Conservation (phyloP, 2,888 invertebrate species). For the Drosophila multiciliata region DNA sequence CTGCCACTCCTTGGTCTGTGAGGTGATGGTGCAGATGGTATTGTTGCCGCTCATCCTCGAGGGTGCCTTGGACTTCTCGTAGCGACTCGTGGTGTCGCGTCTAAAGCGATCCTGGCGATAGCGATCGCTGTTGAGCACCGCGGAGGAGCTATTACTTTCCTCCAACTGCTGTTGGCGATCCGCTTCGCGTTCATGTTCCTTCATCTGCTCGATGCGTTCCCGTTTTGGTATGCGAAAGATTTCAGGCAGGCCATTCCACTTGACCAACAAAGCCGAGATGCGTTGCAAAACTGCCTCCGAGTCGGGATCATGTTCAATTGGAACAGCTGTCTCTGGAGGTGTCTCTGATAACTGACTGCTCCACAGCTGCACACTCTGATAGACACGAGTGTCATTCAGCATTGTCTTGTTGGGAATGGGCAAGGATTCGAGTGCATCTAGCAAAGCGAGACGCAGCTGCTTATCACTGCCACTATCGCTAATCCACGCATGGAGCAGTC, state of each 20-base stretch:
- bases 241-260: slow-evolving; percentile 85
- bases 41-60: slow-evolving; percentile 68
- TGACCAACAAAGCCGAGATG: slow-evolving; percentile 45
- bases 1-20: slow-evolving; percentile 48
- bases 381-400: slow-evolving; percentile 96
- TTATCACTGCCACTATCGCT: slow-evolving; percentile 86
- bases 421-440: slow-evolving; percentile 92
- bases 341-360: slow-evolving; percentile 25
- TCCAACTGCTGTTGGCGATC: slow-evolving; percentile 86
- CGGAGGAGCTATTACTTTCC: slow-evolving; percentile 41
- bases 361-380: slow-evolving; percentile 94
- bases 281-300: slow-evolving; percentile 47
- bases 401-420: slow-evolving; percentile 98
- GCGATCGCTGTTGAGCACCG: slow-evolving; percentile 55
- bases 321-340: neutral
- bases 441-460: slow-evolving; percentile 88
- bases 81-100: slow-evolving; percentile 58
- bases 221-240: slow-evolving; percentile 92
- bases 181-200: slow-evolving; percentile 96
- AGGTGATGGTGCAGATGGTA: slow-evolving; percentile 69
- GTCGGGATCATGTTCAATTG: neutral
- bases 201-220: slow-evolving; percentile 96
- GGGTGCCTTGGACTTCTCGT: slow-evolving; percentile 57
- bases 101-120: slow-evolving; percentile 66
- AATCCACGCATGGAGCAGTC: slow-evolving; percentile 97